These are phyloP conservation scores for Idaea biselata DNA, from an alignment of 2,888 invertebrate species.

Conservation along the genomic window DNA sequence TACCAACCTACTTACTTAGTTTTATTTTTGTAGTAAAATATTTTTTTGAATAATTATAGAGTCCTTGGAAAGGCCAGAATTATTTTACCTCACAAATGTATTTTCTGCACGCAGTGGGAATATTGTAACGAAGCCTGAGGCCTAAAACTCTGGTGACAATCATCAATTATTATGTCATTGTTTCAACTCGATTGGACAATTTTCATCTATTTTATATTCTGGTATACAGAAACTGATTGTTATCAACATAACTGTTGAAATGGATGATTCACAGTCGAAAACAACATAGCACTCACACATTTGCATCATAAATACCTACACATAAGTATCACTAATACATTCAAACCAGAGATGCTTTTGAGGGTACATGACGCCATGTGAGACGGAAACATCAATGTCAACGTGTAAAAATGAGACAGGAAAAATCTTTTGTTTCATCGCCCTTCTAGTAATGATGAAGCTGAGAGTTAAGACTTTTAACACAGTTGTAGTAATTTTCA, in stretches of 20 bases:
- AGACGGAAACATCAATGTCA: constrained; percentile 56
- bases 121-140: background rate
- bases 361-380: constrained; percentile 61
- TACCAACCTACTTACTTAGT: background rate
- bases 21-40: background rate
- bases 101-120: constrained; percentile 7
- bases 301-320: constrained; percentile 40
- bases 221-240: constrained; percentile 2
- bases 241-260: constrained; percentile 23
- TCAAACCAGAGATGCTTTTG: constrained; percentile 60
- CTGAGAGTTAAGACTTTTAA: constrained; percentile 63
- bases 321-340: constrained; percentile 54
- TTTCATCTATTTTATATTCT: background rate
- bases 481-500: constrained; percentile 70
- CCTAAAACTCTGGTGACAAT: background rate
- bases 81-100: constrained; percentile 11
- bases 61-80: background rate
- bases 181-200: background rate
- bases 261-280: constrained; percentile 39
- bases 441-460: constrained; percentile 64
- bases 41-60: background rate
- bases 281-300: constrained; percentile 46
- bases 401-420: constrained; percentile 49
- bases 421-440: constrained; percentile 73
- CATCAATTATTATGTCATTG: background rate